Percentiles rank a stretch among this genome's conserved stretches.
These are phyloP conservation scores for Aethes cnicana DNA, from an alignment of 2,888 invertebrate species.

Conservation along the genomic window DNA sequence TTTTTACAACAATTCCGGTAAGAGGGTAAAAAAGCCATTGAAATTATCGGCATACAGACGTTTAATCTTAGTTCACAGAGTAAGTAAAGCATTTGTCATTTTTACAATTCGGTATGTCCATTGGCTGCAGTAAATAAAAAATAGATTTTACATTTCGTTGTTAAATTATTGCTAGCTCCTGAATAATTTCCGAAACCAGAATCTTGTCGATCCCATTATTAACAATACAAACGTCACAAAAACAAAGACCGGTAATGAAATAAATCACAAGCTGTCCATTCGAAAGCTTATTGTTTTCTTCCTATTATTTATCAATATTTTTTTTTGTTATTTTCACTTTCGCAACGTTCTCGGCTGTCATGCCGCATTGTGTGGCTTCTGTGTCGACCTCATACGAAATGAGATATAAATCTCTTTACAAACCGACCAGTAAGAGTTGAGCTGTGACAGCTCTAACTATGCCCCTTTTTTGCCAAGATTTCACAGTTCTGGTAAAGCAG, in stretches of 20 bases:
- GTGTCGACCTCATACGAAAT: conserved; percentile 41
- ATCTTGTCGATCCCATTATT: conserved; percentile 1
- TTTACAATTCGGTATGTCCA: too few species aligned
- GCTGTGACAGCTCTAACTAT: conserved; percentile 24
- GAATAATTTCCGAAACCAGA: too few species aligned
- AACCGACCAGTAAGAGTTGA: conserved; percentile 33
- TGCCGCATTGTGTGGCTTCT: conserved; percentile 33
- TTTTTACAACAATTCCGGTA: too few species aligned
- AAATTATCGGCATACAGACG: too few species aligned
- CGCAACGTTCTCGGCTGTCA: conserved; percentile 28
- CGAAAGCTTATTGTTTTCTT: conserved; percentile 18
- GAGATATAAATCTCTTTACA: conserved; percentile 43
- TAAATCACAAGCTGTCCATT: conserved; percentile 10
- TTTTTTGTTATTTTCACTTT: conserved; percentile 37
- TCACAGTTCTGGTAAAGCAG: conserved; percentile 17
- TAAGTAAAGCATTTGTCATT: too few species aligned
- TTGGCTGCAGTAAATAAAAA: too few species aligned
- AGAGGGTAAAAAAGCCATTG: too few species aligned
- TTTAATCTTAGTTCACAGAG: too few species aligned
- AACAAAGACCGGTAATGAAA: conserved; percentile 20
- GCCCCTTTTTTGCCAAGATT: neutral
- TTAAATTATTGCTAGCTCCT: too few species aligned
- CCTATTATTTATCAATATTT: conserved; percentile 36
- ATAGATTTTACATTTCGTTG: too few species aligned
- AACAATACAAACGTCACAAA: conserved; percentile 17